Evolutionary conservation across 2,797 vertebrate species (phyloP).

Genomic region (Halcyon chelicuti): DNA sequence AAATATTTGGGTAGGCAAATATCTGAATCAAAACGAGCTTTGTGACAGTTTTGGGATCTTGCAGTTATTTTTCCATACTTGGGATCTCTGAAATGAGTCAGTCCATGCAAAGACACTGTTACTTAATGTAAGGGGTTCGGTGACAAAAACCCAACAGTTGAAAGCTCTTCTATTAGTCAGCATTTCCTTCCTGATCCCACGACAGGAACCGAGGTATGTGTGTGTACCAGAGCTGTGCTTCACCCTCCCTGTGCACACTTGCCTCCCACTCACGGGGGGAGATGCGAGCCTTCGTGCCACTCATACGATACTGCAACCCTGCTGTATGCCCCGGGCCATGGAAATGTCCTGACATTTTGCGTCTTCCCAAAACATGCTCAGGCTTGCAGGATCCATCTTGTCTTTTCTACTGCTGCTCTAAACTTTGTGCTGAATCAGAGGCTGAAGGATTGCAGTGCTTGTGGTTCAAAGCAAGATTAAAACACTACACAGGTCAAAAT

Average conservation of each 20-base stretch:
- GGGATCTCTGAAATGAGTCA: conserved; percentile 26
- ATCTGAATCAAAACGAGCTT: neutral
- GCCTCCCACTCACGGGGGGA: neutral
- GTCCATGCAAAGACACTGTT: neutral
- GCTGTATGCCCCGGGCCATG: neutral
- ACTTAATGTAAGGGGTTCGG: neutral
- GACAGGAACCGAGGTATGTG: neutral
- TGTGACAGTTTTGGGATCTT: neutral
- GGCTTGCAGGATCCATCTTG: conserved; percentile 1
- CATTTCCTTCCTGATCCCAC: conserved; percentile 61
- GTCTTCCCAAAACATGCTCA: neutral
- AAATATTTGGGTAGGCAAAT: conserved; percentile 16
- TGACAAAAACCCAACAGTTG: neutral
- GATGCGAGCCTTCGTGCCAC: accelerated
- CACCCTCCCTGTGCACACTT: neutral
- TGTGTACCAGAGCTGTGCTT: neutral
- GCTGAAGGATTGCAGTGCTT: neutral
- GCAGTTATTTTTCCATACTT: neutral
- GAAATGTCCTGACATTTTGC: conserved; percentile 19
- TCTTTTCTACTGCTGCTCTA: neutral
- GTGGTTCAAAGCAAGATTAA: neutral
- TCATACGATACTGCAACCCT: neutral
- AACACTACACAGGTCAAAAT: neutral
- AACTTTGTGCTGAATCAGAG: neutral
- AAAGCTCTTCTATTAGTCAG: conserved; percentile 42